phyloP scores from a whole-genome alignment of 2,888 invertebrate genomes.

The Formica aserva region DNA sequence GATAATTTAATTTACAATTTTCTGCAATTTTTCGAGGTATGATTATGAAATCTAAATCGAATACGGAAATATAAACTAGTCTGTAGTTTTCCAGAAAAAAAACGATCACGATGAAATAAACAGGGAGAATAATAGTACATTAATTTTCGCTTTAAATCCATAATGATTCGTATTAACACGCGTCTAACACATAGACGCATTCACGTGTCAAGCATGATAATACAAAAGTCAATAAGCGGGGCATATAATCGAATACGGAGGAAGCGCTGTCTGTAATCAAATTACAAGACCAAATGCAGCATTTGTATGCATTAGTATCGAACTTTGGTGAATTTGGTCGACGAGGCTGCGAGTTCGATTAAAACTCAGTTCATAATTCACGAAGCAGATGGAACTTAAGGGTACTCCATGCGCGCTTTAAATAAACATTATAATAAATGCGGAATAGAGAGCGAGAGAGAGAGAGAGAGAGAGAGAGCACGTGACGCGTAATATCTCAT shows the following conservation, averaged over 20 bases:
- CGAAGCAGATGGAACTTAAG: conserved; percentile 41
- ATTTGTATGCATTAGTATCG: conserved; percentile 51
- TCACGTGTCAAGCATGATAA: conserved; percentile 39
- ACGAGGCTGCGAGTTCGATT: conserved; percentile 35
- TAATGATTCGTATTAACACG: neutral
- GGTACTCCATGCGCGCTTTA: conserved; percentile 35
- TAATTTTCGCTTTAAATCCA: conserved; percentile 38
- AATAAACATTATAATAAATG: conserved; percentile 57
- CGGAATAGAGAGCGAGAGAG: neutral
- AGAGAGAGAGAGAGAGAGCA: neutral
- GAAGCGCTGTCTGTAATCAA: conserved; percentile 31
- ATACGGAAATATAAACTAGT: neutral
- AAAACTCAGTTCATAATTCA: conserved; percentile 39
- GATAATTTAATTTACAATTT: neutral
- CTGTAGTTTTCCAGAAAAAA: neutral
- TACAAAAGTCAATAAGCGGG: conserved; percentile 48
- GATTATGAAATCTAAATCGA: neutral
- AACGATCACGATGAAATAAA: neutral
- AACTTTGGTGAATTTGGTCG: conserved; percentile 26
- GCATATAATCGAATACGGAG: conserved; percentile 23
- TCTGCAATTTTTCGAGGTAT: neutral
- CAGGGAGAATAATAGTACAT: neutral
- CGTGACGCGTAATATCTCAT: neutral
- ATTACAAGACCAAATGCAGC: conserved; percentile 41
- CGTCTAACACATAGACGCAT: neutral